Base-by-base conservation (phyloP, 1,140 invertebrate species). In the Aporrectodea caliginosa region DNA sequence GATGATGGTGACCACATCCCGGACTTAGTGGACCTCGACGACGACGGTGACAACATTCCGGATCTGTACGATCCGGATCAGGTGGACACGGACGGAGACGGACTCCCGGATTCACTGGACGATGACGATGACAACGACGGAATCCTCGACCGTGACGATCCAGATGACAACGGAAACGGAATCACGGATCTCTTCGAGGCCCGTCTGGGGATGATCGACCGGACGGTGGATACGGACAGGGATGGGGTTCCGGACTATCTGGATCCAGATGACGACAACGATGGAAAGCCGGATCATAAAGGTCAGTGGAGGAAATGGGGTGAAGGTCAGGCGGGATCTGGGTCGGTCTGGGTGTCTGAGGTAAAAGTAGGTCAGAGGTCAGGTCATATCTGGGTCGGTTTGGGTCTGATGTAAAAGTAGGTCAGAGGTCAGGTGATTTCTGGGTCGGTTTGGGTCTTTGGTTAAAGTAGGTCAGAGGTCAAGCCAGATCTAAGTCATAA, bases 111-210 rank as follows among this genome's bases (percentile, higher is more conserved):
- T 43, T 77, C 34, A 22, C 22, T 22, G 2, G 75, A 77, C 27
- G 32, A 77, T 14, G 75, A 77, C 75, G 75, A 77, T 32, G 75
- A 77, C 32, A 77, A 77, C 27, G 75, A 77, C 32, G 75, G 75
- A 33, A 58, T 58, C 68, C 43, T 35, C 0, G 75, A 77, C 27
- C 29, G 27, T 29, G 27, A 43, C 0, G 75, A 77, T 58, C 75
- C 75, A 77, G 75, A 77, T 27, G 75, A 77, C 43, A 77, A 77
- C 43, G 32, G 68, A 27, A 68, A 77, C 27, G 75, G 75, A n/a
- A 27, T 77, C 16, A n/a, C 75, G 22, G 75, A 77, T 77, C 22
- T 58, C 29, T 35, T 77, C 2, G 75, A 77, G 68, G 34, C 27
- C 12, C 73, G 33, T 32, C 32, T 77, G 75, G 29, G 75, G 12